These are phyloP conservation scores for Ivindomyrus marchei DNA, from an alignment of 2,113 vertebrate species.

Conservation along the genomic window DNA sequence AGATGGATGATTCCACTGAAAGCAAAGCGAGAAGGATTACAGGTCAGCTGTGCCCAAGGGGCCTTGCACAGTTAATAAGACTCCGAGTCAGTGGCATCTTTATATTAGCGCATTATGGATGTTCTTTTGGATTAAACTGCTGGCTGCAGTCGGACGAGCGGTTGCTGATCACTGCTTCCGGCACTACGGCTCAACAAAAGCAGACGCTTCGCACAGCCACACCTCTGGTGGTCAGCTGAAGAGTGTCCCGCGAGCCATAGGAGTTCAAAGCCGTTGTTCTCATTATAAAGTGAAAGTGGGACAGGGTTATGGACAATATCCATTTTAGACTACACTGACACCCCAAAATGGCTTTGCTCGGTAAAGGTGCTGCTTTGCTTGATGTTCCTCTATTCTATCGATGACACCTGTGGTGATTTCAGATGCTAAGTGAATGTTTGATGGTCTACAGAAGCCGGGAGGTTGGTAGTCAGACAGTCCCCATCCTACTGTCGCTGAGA, in stretches of 20 bases:
- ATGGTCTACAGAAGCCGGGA: background rate
- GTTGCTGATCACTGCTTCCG: background rate
- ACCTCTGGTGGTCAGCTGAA: background rate
- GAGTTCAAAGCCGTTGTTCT: background rate
- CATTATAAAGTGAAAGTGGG: background rate
- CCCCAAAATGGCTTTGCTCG: background rate
- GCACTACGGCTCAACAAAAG: background rate
- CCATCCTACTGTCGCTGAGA: background rate
- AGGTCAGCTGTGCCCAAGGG: conserved; percentile 42
- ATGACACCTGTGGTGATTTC: conserved; percentile 6
- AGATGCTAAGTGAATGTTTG: conserved; percentile 15
- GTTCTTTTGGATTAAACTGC: background rate
- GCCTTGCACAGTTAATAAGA: conserved; percentile 47
- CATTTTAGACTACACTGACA: background rate
- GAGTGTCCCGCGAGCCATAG: background rate
- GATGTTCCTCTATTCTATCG: background rate
- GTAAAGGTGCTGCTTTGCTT: background rate
- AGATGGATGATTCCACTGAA: conserved; percentile 34
- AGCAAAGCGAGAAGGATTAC: conserved; percentile 39
- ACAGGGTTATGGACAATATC: background rate
- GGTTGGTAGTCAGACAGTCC: background rate
- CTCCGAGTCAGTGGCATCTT: conserved; percentile 16
- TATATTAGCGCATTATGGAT: conserved; percentile 18
- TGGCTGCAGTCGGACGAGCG: conserved; percentile 30
- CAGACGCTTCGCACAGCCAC: background rate